Evolutionary conservation across 2,888 invertebrate species (phyloP), one percentile per base, ranked within the genome.

Genomic region (Parnassius orleans): DNA sequence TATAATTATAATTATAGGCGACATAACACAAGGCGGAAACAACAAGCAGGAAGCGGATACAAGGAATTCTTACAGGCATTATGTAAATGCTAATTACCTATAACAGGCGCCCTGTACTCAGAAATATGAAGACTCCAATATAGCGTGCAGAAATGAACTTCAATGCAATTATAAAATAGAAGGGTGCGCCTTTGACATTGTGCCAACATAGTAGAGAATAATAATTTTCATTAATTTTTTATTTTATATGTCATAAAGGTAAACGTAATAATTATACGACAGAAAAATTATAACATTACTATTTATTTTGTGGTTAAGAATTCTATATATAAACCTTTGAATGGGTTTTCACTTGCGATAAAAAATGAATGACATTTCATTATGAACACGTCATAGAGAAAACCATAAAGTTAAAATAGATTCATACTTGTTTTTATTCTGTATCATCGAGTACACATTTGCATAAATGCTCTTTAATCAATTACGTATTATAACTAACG

Each of bases 41-140:
- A 57, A 44, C 53, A 50, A 61, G 53, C 63, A 74, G 73, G 72
- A 74, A 74, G 73, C 74, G 75, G 74, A 74, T 65, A 62, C 65
- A 60, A 64, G 69, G 67, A 67, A 67, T 72, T 66, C 66, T 69
- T 69, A 68, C 62, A 66, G 66, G 69, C 65, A 67, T 71, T 69
- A 70, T 72, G 67, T 68, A 62, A 66, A 68, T 68, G 53, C 57
- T 67, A 68, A 68, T 66, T 55, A 61, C 62, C 48, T 60, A 59
- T 64, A 50, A 51, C 51, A 57, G 57, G 57, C 52, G 60, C 44
- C 57, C 60, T 56, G 53, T 53, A 65, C 57, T 58, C 44, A 48
- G 58, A 53, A 63, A 53, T 50, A 54, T 52, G 48, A 51, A 66
- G 53, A 66, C 48, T 15, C 33, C 9, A n/a, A 52, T 56, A 43